Evolutionary conservation across 2,797 vertebrate species (phyloP).

Genomic region (Cirrhinus mrigala): DNA sequence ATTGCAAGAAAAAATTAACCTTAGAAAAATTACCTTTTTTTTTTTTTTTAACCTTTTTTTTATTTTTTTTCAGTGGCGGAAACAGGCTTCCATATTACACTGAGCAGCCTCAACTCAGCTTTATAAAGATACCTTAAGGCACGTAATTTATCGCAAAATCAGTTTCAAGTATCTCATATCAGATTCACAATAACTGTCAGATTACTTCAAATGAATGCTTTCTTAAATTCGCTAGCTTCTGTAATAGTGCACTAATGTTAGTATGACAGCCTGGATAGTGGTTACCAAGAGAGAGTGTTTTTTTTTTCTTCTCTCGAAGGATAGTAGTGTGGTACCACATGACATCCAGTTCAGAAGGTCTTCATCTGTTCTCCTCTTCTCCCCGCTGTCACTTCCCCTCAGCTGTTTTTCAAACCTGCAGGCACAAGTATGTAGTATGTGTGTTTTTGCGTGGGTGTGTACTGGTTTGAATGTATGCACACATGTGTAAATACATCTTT

Average conservation of each 20-base stretch:
- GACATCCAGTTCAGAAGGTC: neutral
- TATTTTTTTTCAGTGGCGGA: too few relatives aligned
- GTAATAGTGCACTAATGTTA: neutral
- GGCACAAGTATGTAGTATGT: slow-evolving; percentile 8
- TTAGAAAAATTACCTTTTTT: too few relatives aligned
- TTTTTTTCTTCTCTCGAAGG: neutral
- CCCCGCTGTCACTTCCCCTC: slow-evolving; percentile 1
- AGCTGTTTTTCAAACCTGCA: neutral
- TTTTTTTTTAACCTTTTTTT: too few relatives aligned
- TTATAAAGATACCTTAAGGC: neutral
- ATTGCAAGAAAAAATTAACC: too few relatives aligned
- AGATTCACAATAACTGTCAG: slow-evolving; percentile 51
- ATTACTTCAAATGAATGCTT: neutral
- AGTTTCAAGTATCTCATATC: neutral
- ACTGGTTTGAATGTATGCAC: neutral
- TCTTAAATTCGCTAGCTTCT: neutral
- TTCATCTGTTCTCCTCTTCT: slow-evolving; percentile 3
- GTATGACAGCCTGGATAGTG: slow-evolving; percentile 10
- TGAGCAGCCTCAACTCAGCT: neutral
- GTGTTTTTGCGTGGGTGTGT: neutral
- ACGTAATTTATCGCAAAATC: neutral
- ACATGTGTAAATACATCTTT: neutral
- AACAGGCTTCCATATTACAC: neutral
- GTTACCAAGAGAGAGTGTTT: neutral
- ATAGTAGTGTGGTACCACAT: neutral